Evolutionary conservation across 1,140 invertebrate genomes (phyloP), one percentile per base, ranked within the genome.

Genomic region (Brachionus koreanus): DNA sequence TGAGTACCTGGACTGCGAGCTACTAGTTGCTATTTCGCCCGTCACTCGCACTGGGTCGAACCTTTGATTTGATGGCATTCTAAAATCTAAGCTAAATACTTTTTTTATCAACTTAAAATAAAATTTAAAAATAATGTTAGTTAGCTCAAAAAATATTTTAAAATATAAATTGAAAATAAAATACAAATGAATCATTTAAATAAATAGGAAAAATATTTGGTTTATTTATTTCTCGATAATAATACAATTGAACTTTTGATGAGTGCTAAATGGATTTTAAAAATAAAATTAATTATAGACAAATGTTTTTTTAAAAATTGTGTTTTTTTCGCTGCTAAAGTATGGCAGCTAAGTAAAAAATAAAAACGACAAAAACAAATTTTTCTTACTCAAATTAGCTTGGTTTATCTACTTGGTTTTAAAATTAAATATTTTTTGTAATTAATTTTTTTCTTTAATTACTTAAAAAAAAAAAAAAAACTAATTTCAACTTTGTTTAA

Each of bases 1-100:
- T 29, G 69, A 13, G 25, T 69, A 69, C 13, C 37, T 37, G 16
- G 65, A 69, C 16, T 69, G 65, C 6, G 13, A 19, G 33, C 29
- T 69, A 12, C 13, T 37, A 57, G 49, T 16, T 3, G 10, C 65
- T 19, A 16, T 69, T n/a, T 39, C 16, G 35, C 37, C 37, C 37
- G 7, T 0, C 3, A 19, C 37, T 19, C n/a, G 65, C 13, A 65
- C 29, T 16, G 35, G 33, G 2, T 69, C 65, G 37, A 37, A 69
- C 37, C 37, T 69, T 69, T 69, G 65, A 69, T 69, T 69, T 19
- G 65, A 69, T 39, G 65, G 65, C 65, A 69, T 69, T 9, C 9
- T 43, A 10, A 2, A 29, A 29, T 29, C 29, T 29, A 29, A 2
- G 29, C 29, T 29, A 29, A 29, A n/a, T n/a, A n/a, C n/a, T n/a